These are phyloP conservation scores for Meloidogyne floridensis DNA, from an alignment of 1,140 invertebrate genomes.

Conservation along the genomic window DNA sequence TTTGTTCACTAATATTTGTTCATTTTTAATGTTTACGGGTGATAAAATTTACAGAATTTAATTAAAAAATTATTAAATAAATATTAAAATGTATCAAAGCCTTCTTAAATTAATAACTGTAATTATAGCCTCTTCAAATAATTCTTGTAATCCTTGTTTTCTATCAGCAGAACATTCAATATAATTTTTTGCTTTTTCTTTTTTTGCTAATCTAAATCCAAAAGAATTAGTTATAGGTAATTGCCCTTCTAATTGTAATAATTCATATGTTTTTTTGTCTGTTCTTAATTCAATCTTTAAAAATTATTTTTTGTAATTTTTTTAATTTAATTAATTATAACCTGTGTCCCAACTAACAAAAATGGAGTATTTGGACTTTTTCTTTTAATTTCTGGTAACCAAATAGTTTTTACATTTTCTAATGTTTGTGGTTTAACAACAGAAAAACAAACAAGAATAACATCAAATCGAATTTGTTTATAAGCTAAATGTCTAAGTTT, in stretches of 20 bases:
- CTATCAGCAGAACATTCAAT: not conserved
- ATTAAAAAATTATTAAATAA: too few relatives aligned
- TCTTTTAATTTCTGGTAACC: constrained; percentile 1
- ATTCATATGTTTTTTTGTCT: not conserved
- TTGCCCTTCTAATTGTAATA: not conserved
- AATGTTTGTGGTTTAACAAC: not conserved
- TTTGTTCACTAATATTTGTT: too few relatives aligned
- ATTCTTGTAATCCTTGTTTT: not conserved
- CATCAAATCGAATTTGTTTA: not conserved
- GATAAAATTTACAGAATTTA: too few relatives aligned
- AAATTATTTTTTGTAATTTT: not conserved
- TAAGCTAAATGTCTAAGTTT: not conserved
- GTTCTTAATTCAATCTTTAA: not conserved
- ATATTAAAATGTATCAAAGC: not conserved
- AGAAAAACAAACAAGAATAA: not conserved
- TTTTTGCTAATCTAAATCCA: not conserved
- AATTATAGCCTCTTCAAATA: not conserved
- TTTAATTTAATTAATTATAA: not conserved
- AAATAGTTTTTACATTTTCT: not conserved
- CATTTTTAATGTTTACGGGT: too few relatives aligned
- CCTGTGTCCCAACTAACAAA: not conserved
- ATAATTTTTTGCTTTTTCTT: not conserved
- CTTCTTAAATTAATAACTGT: not conserved
- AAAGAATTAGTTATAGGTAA: not conserved
- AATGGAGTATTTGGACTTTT: not conserved